Conservation (phyloP, 2,797 vertebrate species). For the Sebastes iracundus region DNA sequence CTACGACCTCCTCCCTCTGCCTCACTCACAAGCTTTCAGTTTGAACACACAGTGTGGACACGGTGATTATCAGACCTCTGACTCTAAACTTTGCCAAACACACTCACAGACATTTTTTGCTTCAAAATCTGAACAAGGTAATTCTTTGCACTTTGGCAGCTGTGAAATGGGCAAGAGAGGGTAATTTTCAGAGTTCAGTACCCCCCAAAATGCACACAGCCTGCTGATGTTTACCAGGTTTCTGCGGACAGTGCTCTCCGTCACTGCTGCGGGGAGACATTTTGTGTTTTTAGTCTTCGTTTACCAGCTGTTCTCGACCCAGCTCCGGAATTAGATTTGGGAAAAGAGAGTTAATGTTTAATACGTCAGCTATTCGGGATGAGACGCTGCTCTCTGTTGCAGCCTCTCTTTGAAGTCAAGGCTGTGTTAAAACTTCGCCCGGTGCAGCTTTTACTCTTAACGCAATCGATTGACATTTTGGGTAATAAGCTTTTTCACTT, state of each 20-base stretch:
- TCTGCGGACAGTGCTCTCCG: conserved; percentile 1
- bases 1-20: neutral
- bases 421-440: neutral
- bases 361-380: neutral
- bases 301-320: neutral
- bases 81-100: neutral
- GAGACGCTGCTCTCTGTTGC: neutral
- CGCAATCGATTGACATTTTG: neutral
- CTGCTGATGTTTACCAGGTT: conserved; percentile 11
- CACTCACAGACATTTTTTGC: neutral
- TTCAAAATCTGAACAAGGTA: neutral
- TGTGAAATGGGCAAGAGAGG: neutral
- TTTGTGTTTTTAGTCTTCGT: conserved; percentile 11
- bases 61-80: conserved; percentile 1
- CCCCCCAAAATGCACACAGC: neutral
- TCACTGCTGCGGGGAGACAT: neutral
- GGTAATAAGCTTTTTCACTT: neutral
- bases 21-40: neutral
- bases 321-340: conserved; percentile 1
- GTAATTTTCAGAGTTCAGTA: conserved; percentile 14
- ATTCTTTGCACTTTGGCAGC: conserved; percentile 12
- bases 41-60: conserved; percentile 4
- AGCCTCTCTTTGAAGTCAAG: neutral
- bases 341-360: neutral
- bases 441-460: neutral